Evolutionary conservation across 2,113 vertebrate species (phyloP), one percentile per base, ranked within the genome.

Genomic region (Cepphus grylle): DNA sequence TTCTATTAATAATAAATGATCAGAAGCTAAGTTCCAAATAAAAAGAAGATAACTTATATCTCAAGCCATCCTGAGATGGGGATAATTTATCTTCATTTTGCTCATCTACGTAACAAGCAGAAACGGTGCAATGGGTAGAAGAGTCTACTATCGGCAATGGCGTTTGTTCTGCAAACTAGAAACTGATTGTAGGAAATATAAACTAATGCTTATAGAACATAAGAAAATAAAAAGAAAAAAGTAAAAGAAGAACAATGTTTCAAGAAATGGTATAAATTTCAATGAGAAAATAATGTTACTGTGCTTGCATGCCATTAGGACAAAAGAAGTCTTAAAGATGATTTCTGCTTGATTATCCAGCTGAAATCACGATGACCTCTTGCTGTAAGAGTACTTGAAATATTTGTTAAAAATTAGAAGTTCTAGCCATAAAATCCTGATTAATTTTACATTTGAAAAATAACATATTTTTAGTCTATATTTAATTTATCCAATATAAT

Each of bases 1-100:
- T 63, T 81, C 73, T 90, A 29, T 94, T 96, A 86, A 88, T 81
- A 94, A 94, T 74, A 91, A 59, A 90, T 74, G 4, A 73, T 67
- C 27, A 88, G 70, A 94, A 90, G 42, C 29, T 30, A 74, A 29
- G 15, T 70, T 91, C 53, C 38, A 81, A 77, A 74, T 14, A 78
- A 76, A 74, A 94, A 73, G 5, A 32, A 70, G 25, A 29, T 62
- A 21, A 49, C 8, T 47, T 70, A 7, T 49, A 81, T 53, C 47
- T 80, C 42, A 62, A 73, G 49, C 5, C 26, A 34, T 61, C 49
- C 42, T 66, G 71, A 84, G 65, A 84, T 25, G 29, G 11, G 18
- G 25, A 66, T 8, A 67, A 52, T 76, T 94, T 88, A 47, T 93
- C 50, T 92, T 80, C 4, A 25, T 86, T 95, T 86, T 71, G 8